Evolutionary conservation across 2,113 vertebrate genomes (phyloP).

Genomic region (Peromyscus californicus): DNA sequence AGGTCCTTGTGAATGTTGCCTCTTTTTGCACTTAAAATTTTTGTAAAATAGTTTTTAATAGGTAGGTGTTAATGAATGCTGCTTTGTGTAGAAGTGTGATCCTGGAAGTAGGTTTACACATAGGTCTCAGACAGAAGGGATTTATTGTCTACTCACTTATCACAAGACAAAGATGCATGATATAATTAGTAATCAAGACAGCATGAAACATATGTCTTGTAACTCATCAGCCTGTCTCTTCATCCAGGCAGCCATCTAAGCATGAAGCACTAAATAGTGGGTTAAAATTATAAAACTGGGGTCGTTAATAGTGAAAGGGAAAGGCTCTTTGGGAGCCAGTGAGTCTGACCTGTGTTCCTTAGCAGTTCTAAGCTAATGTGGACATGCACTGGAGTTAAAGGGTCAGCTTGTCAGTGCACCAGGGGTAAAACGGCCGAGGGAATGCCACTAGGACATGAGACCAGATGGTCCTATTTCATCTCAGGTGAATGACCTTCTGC

Average conservation of each 20-base stretch:
- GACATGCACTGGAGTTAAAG: not conserved
- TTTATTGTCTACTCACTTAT: not conserved
- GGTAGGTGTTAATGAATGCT: not conserved
- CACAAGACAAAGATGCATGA: not conserved
- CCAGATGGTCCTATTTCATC: not conserved
- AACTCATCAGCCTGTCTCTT: not conserved
- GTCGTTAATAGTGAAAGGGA: not conserved
- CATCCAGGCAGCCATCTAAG: not conserved
- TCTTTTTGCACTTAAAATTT: not conserved
- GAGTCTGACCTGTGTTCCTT: not conserved
- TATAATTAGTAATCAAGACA: constrained; percentile 14
- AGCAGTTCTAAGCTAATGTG: not conserved
- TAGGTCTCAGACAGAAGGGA: not conserved
- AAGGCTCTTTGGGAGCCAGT: not conserved
- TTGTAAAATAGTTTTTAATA: not conserved
- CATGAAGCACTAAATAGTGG: not conserved
- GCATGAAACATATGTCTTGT: not conserved
- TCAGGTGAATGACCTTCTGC: not conserved
- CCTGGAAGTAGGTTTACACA: not conserved
- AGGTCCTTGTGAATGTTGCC: not conserved
- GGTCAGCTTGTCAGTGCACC: not conserved
- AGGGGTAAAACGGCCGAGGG: not conserved
- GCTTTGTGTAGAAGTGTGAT: not conserved
- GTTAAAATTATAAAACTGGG: constrained; percentile 14
- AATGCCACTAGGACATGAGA: not conserved